Evolutionary conservation across 2,888 invertebrate species (phyloP).

Genomic region (Netelia inedita): DNA sequence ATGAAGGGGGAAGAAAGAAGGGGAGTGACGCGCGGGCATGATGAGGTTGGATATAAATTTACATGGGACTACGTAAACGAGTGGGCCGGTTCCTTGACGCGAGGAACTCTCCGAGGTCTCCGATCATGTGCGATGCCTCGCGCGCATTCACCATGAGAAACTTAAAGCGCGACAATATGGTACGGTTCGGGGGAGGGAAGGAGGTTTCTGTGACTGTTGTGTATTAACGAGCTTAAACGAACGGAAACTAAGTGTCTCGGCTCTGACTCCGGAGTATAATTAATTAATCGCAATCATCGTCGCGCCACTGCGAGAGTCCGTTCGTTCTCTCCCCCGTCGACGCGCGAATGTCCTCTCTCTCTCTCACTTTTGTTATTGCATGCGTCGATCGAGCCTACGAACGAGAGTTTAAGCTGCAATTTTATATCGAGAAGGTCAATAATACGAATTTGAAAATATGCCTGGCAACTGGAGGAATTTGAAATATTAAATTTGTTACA

Average conservation of each 20-base stretch:
- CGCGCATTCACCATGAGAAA: slow-evolving; percentile 63
- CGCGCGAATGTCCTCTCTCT: slow-evolving; percentile 43
- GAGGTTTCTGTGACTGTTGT: slow-evolving; percentile 62
- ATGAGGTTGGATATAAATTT: slow-evolving; percentile 77
- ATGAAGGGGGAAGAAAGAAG: slow-evolving; percentile 26
- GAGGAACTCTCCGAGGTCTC: slow-evolving; percentile 63
- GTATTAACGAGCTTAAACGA: slow-evolving; percentile 85
- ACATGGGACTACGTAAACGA: slow-evolving; percentile 82
- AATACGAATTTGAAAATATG: background rate
- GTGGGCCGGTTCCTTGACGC: slow-evolving; percentile 79
- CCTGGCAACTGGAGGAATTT: background rate
- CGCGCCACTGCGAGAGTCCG: slow-evolving; percentile 68
- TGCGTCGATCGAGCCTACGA: slow-evolving; percentile 42
- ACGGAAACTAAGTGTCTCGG: slow-evolving; percentile 85
- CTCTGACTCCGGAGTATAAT: slow-evolving; percentile 81
- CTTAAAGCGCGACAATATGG: slow-evolving; percentile 44
- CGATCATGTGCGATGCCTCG: slow-evolving; percentile 43
- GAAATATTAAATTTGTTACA: background rate
- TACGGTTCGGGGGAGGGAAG: slow-evolving; percentile 38
- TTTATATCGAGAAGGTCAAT: background rate
- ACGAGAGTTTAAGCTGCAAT: slow-evolving; percentile 41
- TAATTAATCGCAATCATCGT: slow-evolving; percentile 82
- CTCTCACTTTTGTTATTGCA: slow-evolving; percentile 33
- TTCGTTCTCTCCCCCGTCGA: slow-evolving; percentile 43
- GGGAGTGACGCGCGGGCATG: slow-evolving; percentile 36